Evolutionary conservation across 2,888 invertebrate genomes (phyloP), one percentile per base, ranked within the genome.

Genomic region (Trypoxylon attenuatum): DNA sequence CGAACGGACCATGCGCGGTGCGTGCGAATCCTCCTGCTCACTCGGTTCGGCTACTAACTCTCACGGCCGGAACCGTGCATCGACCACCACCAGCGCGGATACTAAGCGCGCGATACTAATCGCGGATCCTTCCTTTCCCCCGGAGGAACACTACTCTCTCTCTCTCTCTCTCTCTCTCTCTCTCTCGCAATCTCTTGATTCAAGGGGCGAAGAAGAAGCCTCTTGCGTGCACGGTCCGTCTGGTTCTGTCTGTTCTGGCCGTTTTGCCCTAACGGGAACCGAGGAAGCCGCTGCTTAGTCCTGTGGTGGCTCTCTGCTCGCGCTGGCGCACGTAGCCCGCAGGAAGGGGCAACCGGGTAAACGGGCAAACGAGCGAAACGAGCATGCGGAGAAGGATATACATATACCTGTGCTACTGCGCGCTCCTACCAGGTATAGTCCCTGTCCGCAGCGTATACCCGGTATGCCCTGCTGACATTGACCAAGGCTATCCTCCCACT

Each of bases 221-320:
- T n/a, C n/a, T n/a, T n/a, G n/a, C 10, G 33, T 13, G 33, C 3
- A 33, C 33, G 10, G 33, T 10, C 33, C 33, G 33, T 10, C 33
- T 4, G 3, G 33, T 10, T 45, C 59, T 58, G 62, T 62, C n/a
- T n/a, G n/a, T n/a, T n/a, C n/a, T n/a, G n/a, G n/a, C n/a, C n/a
- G n/a, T n/a, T n/a, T n/a, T n/a, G n/a, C n/a, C 59, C 69, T 68
- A 68, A 68, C 62, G 69, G 69, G 59, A 63, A 63, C 63, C 57
- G 15, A 16, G 25, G 42, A 19, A 42, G 58, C 53, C 42, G 54
- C 51, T 51, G 57, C 55, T 60, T 70, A 64, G 64, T 69, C 64
- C 57, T 49, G 57, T 16, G 46, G 5, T 10, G 13, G 4, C 33
- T 33, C n/a, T n/a, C n/a, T n/a, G n/a, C n/a, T n/a, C n/a, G n/a